A percentile compares a stretch with the other conserved stretches of the same genome.
phyloP scores from a whole-genome alignment of 2,888 invertebrate genomes.

The Drosophila diplacantha region DNA sequence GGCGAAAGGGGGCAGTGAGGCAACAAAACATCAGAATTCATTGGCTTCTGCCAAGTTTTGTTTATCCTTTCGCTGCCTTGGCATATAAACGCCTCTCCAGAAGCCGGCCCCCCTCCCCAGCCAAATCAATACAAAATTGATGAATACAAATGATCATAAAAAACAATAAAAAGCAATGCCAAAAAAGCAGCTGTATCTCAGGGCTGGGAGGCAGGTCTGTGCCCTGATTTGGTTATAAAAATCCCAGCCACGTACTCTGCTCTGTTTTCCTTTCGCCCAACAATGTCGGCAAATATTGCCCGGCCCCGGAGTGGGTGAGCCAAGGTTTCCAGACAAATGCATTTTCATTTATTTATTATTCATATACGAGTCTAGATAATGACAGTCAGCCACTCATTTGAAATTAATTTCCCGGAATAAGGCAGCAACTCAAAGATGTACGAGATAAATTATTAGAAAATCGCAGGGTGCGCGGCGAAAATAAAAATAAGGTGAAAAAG shows the following conservation, averaged over 20 bases:
- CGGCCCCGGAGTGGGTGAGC: slow-evolving; percentile 1
- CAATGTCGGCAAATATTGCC: slow-evolving; percentile 21
- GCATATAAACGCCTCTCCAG: slow-evolving; percentile 47
- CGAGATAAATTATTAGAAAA: slow-evolving; percentile 15
- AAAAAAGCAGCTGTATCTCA: slow-evolving; percentile 60
- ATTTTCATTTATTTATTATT: slow-evolving; percentile 54
- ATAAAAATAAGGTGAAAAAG: neutral
- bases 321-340: slow-evolving; percentile 48
- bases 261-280: slow-evolving; percentile 24
- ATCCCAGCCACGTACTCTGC: slow-evolving; percentile 61
- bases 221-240: slow-evolving; percentile 72
- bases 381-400: slow-evolving; percentile 59
- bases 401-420: slow-evolving; percentile 68
- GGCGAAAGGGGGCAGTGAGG: slow-evolving; percentile 9
- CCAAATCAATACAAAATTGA: slow-evolving; percentile 70
- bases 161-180: slow-evolving; percentile 70
- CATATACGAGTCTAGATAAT: slow-evolving; percentile 47
- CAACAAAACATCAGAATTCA: slow-evolving; percentile 61
- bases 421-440: slow-evolving; percentile 28
- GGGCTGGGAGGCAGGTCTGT: slow-evolving; percentile 21
- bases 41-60: slow-evolving; percentile 55
- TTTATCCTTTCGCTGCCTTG: slow-evolving; percentile 59
- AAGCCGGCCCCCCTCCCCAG: slow-evolving; percentile 5
- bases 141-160: slow-evolving; percentile 74
- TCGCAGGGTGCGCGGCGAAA: neutral